phyloP scores from a whole-genome alignment of 2,888 invertebrate species.

The Muscina levida region DNA sequence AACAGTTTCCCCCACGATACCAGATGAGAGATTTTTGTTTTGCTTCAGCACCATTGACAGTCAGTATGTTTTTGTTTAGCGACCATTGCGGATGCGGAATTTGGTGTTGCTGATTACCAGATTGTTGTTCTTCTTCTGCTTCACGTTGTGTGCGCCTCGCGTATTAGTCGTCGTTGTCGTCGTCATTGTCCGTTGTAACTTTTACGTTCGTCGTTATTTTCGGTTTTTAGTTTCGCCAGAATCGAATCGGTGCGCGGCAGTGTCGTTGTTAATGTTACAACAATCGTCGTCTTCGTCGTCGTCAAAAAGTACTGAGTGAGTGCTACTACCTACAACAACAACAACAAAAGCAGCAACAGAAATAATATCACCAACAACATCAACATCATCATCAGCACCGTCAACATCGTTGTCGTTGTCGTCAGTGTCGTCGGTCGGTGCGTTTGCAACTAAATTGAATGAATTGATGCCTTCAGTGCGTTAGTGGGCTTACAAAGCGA shows the following conservation, averaged over 20 bases:
- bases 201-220: conserved; percentile 56
- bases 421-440: conserved; percentile 43
- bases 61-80: conserved; percentile 70
- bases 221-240: conserved; percentile 23
- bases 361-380: conserved; percentile 34
- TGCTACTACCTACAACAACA: conserved; percentile 27
- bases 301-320: conserved; percentile 37
- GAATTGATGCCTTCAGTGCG: conserved; percentile 63
- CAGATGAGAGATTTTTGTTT: conserved; percentile 29
- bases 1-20: too few species aligned
- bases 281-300: too few species aligned
- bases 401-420: too few species aligned
- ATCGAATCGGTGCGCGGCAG: conserved; percentile 15
- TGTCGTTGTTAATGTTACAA: conserved; percentile 3
- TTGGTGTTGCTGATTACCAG: conserved; percentile 53
- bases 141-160: conserved; percentile 17
- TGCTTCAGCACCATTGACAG: conserved; percentile 48
- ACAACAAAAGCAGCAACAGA: conserved; percentile 50
- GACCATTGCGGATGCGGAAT: conserved; percentile 68
- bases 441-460: conserved; percentile 56
- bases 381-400: too few species aligned
- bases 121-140: conserved; percentile 39
- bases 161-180: conserved; percentile 47
- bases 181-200: conserved; percentile 56
- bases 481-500: conserved; percentile 60